Evolutionary conservation across 2,113 vertebrate species (phyloP).

Genomic region (Anarhynchus alexandrinus): DNA sequence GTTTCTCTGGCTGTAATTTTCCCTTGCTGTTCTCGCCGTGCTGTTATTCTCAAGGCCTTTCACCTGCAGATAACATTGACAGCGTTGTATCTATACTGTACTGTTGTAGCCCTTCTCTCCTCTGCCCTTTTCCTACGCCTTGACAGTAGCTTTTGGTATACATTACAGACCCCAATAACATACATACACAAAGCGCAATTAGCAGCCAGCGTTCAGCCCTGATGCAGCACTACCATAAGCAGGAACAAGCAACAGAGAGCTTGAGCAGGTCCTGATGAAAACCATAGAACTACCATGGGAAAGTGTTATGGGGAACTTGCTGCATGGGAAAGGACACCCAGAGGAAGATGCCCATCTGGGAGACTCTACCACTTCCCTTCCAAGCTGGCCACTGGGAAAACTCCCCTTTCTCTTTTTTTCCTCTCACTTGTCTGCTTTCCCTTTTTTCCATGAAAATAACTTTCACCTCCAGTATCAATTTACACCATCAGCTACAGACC

Average conservation of each 20-base stretch:
- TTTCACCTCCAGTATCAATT: background rate
- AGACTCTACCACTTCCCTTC: background rate
- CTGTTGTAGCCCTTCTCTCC: background rate
- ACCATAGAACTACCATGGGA: rapidly evolving
- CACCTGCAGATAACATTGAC: background rate
- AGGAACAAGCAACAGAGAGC: background rate
- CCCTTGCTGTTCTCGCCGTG: background rate
- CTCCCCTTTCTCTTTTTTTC: background rate
- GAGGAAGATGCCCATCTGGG: background rate
- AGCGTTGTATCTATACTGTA: background rate
- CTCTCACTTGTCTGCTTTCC: background rate
- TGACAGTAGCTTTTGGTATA: background rate
- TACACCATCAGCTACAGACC: background rate
- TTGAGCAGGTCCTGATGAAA: background rate
- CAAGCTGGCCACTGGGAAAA: background rate
- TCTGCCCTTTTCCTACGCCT: background rate
- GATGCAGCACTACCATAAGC: background rate
- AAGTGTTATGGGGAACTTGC: background rate
- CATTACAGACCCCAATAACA: background rate
- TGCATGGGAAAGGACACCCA: background rate
- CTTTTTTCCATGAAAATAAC: background rate
- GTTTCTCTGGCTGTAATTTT: background rate
- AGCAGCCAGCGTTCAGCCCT: background rate
- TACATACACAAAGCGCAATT: background rate
- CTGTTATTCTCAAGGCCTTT: background rate